Evolutionary conservation across 1,140 invertebrate species (phyloP).

Genomic region (Grapholita molesta): DNA sequence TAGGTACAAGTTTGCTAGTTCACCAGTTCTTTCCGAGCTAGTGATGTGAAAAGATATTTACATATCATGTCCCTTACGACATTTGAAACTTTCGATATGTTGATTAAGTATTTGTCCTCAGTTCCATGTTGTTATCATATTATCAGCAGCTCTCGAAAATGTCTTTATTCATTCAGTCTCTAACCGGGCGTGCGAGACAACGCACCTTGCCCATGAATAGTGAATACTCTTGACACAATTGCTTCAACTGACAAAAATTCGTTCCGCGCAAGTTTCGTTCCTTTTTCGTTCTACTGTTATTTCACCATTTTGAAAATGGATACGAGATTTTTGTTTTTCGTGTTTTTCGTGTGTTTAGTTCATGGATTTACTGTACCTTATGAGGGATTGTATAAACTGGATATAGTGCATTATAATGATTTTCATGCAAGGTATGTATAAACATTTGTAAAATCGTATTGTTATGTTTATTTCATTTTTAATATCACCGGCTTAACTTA

Average conservation of each 20-base stretch:
- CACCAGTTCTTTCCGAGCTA: too few relatives aligned
- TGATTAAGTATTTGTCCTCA: not conserved
- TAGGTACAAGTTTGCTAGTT: too few relatives aligned
- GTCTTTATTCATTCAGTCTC: not conserved
- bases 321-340: not conserved
- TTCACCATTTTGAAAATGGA: not conserved
- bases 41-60: too few relatives aligned
- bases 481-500: too few relatives aligned
- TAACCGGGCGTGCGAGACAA: not conserved
- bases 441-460: not conserved
- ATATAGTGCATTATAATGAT: constrained; percentile 68
- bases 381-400: constrained; percentile 56
- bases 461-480: too few relatives aligned
- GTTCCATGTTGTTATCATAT: not conserved
- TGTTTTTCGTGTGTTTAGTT: constrained; percentile 21
- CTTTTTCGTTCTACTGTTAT: not conserved
- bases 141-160: not conserved
- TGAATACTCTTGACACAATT: not conserved
- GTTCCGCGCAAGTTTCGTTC: not conserved
- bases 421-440: constrained; percentile 62
- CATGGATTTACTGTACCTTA: constrained; percentile 52
- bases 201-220: not conserved
- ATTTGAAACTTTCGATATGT: too few relatives aligned
- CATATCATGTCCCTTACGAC: too few relatives aligned
- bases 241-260: not conserved